These are phyloP conservation scores for Lasioglossum morio DNA, from an alignment of 2,888 invertebrate genomes.

Conservation along the genomic window DNA sequence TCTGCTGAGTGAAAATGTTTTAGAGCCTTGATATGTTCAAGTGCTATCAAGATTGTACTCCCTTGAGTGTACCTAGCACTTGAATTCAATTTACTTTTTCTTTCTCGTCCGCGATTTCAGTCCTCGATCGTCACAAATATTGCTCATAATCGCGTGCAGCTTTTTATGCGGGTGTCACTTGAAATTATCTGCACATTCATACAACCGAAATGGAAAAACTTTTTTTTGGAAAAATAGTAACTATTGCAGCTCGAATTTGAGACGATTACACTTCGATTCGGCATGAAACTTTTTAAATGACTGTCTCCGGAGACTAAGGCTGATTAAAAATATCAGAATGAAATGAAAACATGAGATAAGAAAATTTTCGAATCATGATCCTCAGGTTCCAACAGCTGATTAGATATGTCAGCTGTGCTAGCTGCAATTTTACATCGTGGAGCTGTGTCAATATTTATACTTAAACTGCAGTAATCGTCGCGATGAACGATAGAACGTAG, in stretches of 20 bases:
- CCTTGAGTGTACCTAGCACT: not conserved
- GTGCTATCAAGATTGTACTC: constrained; percentile 6
- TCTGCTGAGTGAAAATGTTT: not conserved
- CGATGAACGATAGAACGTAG: constrained; percentile 9
- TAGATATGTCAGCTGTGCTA: not conserved
- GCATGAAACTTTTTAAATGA: not conserved
- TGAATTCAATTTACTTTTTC: constrained; percentile 4
- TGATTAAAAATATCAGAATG: not conserved
- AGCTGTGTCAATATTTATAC: constrained; percentile 1
- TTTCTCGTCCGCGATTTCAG: not conserved
- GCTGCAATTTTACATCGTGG: not conserved
- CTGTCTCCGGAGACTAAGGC: too few species aligned
- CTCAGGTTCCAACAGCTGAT: not conserved
- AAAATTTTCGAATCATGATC: not conserved
- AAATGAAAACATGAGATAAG: not conserved
- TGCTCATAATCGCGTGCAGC: not conserved
- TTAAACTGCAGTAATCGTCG: not conserved
- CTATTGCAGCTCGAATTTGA: not conserved
- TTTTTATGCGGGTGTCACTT: not conserved
- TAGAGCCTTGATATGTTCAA: not conserved
- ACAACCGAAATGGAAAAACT: not conserved
- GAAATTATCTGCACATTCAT: not conserved
- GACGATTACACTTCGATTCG: not conserved
- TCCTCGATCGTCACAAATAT: not conserved
- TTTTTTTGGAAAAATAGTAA: not conserved